These are phyloP conservation scores for Mya arenaria DNA, from an alignment of 1,140 invertebrate species.

Conservation along the genomic window DNA sequence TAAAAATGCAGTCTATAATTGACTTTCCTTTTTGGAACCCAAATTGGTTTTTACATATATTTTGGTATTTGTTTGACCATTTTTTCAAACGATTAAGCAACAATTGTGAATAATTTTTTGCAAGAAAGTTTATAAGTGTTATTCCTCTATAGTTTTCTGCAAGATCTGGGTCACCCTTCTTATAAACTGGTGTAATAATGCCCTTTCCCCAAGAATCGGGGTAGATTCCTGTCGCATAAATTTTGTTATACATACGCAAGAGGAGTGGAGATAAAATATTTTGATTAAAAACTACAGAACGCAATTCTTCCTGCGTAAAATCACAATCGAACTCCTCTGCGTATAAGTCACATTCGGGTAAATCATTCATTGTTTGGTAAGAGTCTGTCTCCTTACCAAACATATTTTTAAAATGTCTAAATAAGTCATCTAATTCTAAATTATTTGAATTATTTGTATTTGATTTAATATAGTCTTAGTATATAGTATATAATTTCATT, in stretches of 20 bases:
- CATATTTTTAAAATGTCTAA: too few relatives aligned
- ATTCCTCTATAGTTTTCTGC: neutral
- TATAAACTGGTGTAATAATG: constrained; percentile 7
- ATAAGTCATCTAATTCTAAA: too few relatives aligned
- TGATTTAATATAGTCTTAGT: too few relatives aligned
- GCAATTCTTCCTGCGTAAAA: too few relatives aligned
- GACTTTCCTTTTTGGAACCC: constrained; percentile 16
- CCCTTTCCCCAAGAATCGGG: constrained; percentile 4
- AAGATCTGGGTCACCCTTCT: neutral
- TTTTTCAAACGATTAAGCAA: neutral
- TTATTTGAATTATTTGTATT: too few relatives aligned
- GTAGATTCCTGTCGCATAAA: too few relatives aligned
- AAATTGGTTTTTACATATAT: neutral
- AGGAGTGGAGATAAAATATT: constrained; percentile 2
- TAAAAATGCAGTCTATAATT: neutral
- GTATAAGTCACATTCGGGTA: too few relatives aligned
- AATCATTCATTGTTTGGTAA: too few relatives aligned
- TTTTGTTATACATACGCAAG: neutral
- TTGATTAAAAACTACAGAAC: too few relatives aligned
- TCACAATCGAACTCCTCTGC: too few relatives aligned
- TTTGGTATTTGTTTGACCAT: constrained; percentile 17
- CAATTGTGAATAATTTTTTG: constrained; percentile 22
- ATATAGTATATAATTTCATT: too few relatives aligned
- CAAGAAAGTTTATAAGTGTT: constrained; percentile 4
- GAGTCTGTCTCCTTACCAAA: too few relatives aligned